phyloP scores from a whole-genome alignment of 2,797 vertebrate genomes.

The Phyllotis vaccarum region DNA sequence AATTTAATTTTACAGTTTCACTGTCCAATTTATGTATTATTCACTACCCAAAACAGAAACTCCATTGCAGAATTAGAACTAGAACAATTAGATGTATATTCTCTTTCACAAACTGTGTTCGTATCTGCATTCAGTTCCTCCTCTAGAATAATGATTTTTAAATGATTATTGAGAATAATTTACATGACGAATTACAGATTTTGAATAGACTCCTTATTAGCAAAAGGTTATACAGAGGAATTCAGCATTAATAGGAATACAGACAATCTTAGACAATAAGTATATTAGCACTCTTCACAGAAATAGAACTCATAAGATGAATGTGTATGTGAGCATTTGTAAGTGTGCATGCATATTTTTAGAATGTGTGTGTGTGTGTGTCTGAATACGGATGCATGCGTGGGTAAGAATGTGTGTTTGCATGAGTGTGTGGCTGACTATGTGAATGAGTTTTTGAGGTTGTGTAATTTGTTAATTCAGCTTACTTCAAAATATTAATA shows the following conservation, averaged over 20 bases:
- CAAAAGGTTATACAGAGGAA: background rate
- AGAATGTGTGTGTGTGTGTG: background rate
- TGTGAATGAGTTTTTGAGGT: background rate
- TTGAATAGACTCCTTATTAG: background rate
- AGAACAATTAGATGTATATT: background rate
- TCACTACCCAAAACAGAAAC: background rate
- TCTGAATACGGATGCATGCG: background rate
- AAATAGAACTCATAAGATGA: background rate
- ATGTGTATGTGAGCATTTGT: background rate
- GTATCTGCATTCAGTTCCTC: background rate
- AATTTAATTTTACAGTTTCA: background rate
- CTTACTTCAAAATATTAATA: background rate
- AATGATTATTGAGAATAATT: conserved; percentile 25
- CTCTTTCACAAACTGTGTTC: background rate
- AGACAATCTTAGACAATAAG: background rate
- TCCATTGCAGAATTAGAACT: background rate
- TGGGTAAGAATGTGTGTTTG: background rate
- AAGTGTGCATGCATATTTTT: background rate
- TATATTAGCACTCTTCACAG: background rate
- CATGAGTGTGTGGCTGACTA: background rate
- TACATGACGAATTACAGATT: conserved; percentile 3
- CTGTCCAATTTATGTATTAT: background rate
- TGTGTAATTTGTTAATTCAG: background rate
- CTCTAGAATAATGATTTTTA: conserved; percentile 4
- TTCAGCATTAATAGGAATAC: background rate